Conservation (phyloP, 2,888 invertebrate species). For the Steinernema hermaphroditum region DNA sequence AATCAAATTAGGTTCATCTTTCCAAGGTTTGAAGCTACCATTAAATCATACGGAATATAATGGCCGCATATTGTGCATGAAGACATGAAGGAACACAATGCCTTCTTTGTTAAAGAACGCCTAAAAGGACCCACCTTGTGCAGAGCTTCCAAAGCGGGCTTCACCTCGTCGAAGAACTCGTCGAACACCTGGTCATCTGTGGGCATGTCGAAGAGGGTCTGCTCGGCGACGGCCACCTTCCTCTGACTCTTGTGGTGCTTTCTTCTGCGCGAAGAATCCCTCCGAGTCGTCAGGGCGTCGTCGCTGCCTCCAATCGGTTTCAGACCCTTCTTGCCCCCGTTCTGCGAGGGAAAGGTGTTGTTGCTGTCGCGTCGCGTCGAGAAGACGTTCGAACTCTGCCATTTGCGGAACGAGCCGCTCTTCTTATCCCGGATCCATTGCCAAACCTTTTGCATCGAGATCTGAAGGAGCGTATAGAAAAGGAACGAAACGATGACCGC, state of each 20-base stretch:
- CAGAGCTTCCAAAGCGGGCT: neutral
- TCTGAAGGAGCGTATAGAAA: no score
- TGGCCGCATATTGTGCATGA: no score
- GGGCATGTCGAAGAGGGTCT: neutral
- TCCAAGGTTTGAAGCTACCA: no score
- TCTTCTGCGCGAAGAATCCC: neutral
- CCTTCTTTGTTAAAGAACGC: no score
- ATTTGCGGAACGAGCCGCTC: constrained; percentile 55
- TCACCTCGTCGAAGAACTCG: constrained; percentile 1
- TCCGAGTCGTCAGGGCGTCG: constrained; percentile 16
- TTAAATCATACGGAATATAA: no score
- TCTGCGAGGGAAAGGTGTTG: neutral
- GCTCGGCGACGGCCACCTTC: constrained; percentile 4
- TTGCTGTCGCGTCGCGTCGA: neutral
- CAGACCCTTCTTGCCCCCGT: constrained; percentile 19
- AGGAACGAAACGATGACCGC: no score
- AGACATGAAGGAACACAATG: no score
- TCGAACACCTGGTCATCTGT: neutral
- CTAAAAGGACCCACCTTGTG: constrained; percentile 17
- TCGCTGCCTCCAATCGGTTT: constrained; percentile 37
- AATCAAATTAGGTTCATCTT: no score
- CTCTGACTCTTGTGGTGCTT: neutral
- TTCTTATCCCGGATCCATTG: constrained; percentile 59
- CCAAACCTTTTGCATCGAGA: constrained; percentile 53
- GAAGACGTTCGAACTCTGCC: constrained; percentile 40